These are phyloP conservation scores for Drosophila yakuba DNA, from an alignment of 1,140 invertebrate genomes.

Conservation along the genomic window DNA sequence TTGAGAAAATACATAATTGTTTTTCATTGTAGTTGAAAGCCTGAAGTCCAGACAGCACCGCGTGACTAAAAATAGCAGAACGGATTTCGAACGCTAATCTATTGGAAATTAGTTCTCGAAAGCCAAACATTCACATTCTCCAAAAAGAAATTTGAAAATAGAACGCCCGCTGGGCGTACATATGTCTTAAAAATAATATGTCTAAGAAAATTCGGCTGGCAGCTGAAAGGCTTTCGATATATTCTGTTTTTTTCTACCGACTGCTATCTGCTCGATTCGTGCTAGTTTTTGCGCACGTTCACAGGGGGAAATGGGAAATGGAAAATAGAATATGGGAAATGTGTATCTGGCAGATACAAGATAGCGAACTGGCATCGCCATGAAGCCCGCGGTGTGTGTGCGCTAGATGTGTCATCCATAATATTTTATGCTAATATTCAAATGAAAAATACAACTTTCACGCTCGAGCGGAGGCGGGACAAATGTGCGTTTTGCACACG, in stretches of 20 bases:
- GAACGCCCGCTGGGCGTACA: slow-evolving; percentile 40
- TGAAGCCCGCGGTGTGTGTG: slow-evolving; percentile 17
- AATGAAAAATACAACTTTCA: slow-evolving; percentile 78
- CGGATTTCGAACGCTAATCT: slow-evolving; percentile 74
- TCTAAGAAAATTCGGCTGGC: slow-evolving; percentile 20
- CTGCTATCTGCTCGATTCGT: slow-evolving; percentile 40
- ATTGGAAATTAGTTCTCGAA: slow-evolving; percentile 79
- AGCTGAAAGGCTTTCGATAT: slow-evolving; percentile 71
- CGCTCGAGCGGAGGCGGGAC: slow-evolving; percentile 77
- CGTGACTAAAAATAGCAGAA: slow-evolving; percentile 63
- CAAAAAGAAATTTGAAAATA: slow-evolving; percentile 77
- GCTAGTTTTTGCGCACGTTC: slow-evolving; percentile 49
- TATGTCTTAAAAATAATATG: slow-evolving; percentile 25
- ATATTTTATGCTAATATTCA: slow-evolving; percentile 83
- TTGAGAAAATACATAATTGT: slow-evolving; percentile 66
- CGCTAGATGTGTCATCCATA: slow-evolving; percentile 79
- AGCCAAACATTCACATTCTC: slow-evolving; percentile 66
- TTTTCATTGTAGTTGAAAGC: slow-evolving; percentile 64
- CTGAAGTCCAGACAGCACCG: slow-evolving; percentile 60
- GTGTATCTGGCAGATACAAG: slow-evolving; percentile 54
- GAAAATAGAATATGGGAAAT: slow-evolving; percentile 8
- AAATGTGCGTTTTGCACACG: slow-evolving; percentile 84
- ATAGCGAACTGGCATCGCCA: slow-evolving; percentile 28
- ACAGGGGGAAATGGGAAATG: not conserved
- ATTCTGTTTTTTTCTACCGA: slow-evolving; percentile 18